A percentile compares a stretch with the other conserved stretches of the same genome.
Evolutionary conservation across 2,888 invertebrate species (phyloP).

Genomic region (Calameuta filiformis): DNA sequence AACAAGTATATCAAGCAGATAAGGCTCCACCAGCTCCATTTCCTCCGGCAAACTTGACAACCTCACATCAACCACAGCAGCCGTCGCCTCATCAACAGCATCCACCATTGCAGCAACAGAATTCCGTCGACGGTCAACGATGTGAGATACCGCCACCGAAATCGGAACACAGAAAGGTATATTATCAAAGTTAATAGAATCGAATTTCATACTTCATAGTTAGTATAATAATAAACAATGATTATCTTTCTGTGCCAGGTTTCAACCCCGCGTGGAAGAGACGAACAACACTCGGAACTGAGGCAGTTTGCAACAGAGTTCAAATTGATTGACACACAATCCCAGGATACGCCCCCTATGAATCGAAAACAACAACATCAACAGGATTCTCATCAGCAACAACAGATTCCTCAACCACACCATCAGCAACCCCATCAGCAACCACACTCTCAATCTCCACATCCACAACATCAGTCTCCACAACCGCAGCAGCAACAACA

Average conservation of each 20-base stretch:
- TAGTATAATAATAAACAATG: background rate
- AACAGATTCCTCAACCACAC: constrained; percentile 41
- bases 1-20: constrained; percentile 58
- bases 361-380: constrained; percentile 53
- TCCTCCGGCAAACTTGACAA: constrained; percentile 53
- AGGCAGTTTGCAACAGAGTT: constrained; percentile 86
- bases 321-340: constrained; percentile 70
- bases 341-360: constrained; percentile 46
- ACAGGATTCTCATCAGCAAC: constrained; percentile 41
- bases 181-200: background rate
- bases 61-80: constrained; percentile 49
- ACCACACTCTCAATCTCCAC: constrained; percentile 33
- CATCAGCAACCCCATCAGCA: constrained; percentile 24
- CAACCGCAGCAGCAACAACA: constrained; percentile 43
- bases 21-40: constrained; percentile 62
- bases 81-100: constrained; percentile 36
- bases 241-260: constrained; percentile 28
- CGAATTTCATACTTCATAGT: background rate
- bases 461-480: constrained; percentile 48
- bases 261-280: constrained; percentile 52
- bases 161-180: constrained; percentile 57
- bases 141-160: constrained; percentile 53
- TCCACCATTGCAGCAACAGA: constrained; percentile 51
- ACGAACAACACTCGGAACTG: constrained; percentile 70
- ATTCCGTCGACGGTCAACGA: constrained; percentile 53